Evolutionary conservation across 2,113 vertebrate species (phyloP).

Genomic region (Archilochus colubris): DNA sequence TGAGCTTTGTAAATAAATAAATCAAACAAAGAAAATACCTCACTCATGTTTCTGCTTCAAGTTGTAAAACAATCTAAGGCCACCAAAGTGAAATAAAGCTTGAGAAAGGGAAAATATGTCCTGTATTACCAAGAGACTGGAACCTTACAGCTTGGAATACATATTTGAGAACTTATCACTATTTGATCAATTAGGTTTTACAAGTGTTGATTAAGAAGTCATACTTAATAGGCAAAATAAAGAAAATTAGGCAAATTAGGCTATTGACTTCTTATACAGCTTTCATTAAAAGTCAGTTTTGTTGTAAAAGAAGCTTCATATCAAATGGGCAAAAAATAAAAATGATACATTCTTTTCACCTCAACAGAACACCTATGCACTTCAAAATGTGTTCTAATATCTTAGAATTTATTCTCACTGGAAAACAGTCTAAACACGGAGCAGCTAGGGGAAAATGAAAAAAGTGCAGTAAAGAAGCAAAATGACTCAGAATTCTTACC

Average conservation of each 20-base stretch:
- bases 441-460: neutral
- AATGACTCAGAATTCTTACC: neutral
- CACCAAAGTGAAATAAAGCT: accelerated
- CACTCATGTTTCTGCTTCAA: neutral
- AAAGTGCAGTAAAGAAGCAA: neutral
- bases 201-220: neutral
- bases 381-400: neutral
- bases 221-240: neutral
- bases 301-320: neutral
- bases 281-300: neutral
- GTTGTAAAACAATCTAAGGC: neutral
- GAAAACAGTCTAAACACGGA: neutral
- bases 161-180: neutral
- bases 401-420: neutral
- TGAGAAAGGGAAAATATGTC: neutral
- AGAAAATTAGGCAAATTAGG: neutral
- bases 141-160: neutral
- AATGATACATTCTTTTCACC: accelerated
- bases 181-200: neutral
- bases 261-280: neutral
- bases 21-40: neutral
- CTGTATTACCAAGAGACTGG: neutral
- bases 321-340: neutral
- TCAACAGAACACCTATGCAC: neutral
- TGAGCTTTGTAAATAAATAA: neutral